phyloP scores from a whole-genome alignment of 1,140 invertebrate species.

The Spodoptera litura region DNA sequence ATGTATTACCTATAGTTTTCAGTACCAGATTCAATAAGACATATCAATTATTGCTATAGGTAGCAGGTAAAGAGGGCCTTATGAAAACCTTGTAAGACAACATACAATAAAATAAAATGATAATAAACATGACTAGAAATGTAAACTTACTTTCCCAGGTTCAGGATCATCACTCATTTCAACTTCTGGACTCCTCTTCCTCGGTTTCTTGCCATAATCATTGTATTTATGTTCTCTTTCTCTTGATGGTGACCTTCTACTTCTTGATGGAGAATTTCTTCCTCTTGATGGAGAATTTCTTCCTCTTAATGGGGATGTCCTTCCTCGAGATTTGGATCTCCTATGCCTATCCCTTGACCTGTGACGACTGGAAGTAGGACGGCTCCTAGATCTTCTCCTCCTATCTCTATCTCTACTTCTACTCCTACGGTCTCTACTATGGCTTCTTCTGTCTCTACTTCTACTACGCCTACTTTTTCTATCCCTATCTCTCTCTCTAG shows the following conservation, averaged over 20 bases:
- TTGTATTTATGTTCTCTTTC: slow-evolving; percentile 66
- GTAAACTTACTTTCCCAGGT: slow-evolving; percentile 86
- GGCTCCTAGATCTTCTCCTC: slow-evolving; percentile 63
- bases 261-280: slow-evolving; percentile 67
- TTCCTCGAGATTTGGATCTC: slow-evolving; percentile 50
- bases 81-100: neutral
- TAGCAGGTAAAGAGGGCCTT: no score
- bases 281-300: slow-evolving; percentile 51
- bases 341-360: slow-evolving; percentile 47
- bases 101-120: neutral
- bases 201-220: slow-evolving; percentile 73
- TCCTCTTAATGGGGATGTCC: slow-evolving; percentile 46
- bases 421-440: slow-evolving; percentile 69
- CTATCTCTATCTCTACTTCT: slow-evolving; percentile 67
- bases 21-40: neutral
- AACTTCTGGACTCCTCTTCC: slow-evolving; percentile 82
- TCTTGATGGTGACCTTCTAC: slow-evolving; percentile 67
- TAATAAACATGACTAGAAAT: no score
- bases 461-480: slow-evolving; percentile 67
- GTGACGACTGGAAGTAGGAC: slow-evolving; percentile 19
- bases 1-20: neutral
- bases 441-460: slow-evolving; percentile 62
- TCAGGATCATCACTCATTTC: slow-evolving; percentile 89
- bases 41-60: neutral
- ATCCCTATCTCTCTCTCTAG: slow-evolving; percentile 65